Evolutionary conservation across 1,140 invertebrate genomes (phyloP), one percentile per base, ranked within the genome.

Genomic region (Eciton burchellii): DNA sequence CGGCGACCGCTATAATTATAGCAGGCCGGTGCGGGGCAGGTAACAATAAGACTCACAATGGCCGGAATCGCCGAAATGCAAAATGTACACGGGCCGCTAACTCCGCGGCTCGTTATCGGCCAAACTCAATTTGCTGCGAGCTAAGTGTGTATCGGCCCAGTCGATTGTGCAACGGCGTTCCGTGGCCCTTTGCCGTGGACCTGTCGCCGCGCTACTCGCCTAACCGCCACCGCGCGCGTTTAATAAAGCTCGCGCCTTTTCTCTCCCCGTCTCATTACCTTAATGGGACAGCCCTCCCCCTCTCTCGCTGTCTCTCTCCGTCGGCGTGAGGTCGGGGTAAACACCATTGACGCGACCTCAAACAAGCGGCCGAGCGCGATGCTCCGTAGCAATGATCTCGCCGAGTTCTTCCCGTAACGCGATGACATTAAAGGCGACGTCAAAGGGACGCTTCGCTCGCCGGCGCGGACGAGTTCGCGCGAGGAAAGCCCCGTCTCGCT

Each of bases 401-500:
- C 12, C 0, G 14, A 8, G 2, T 62, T 74, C 49, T 62, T 74
- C 49, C 14, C 1, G 19, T 43, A 11, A 14, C 9, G 54, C 19
- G 16, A 66, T 45, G 43, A 54, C 49, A 49, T 24, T 35, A 35
- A 35, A 6, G 35, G 35, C 49, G 52, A 54, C n/a, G n/a, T 19
- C 12, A 4, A 11, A 16, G 16, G 19, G 35, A 59, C 35, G 24
- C 26, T 45, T 49, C 1, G 11, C 26, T 52, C 6, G 29, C n/a
- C 16, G 65, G n/a, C n/a, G 35, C 2, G 65, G 79, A 57, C 12
- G 66, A 70, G 62, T 62, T 82, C 45, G 52, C 19, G 41, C 19
- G 66, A 71, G 65, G 73, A 73, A 60, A 43, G 59, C 19, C 14
- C 73, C 74, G 70, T 35, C 76, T 63, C n/a, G 72, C 71, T 29